These are phyloP conservation scores for Microchirus variegatus DNA, from an alignment of 2,797 vertebrate genomes.

Conservation along the genomic window DNA sequence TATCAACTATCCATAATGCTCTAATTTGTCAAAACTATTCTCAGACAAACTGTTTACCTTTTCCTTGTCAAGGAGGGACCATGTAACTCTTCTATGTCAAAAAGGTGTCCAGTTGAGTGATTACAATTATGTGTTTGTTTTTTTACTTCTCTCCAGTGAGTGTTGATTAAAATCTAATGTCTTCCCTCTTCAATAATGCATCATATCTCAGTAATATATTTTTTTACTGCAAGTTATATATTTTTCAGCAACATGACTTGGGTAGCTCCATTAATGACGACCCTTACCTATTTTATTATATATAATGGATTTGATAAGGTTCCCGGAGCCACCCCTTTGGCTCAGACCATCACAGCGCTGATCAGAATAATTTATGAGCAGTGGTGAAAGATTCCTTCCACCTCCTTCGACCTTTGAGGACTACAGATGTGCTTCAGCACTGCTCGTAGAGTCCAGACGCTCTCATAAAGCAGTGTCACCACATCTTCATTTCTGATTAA, in stretches of 20 bases:
- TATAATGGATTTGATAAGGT: slow-evolving; percentile 61
- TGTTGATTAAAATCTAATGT: slow-evolving; percentile 54
- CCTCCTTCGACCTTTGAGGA: slow-evolving; percentile 56
- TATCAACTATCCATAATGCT: slow-evolving; percentile 25
- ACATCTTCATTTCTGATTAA: slow-evolving; percentile 66
- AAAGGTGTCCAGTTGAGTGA: slow-evolving; percentile 23
- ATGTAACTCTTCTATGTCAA: slow-evolving; percentile 30
- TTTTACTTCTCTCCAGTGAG: slow-evolving; percentile 11
- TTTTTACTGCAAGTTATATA: slow-evolving; percentile 11
- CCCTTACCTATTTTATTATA: slow-evolving; percentile 51
- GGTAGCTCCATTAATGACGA: slow-evolving; percentile 39
- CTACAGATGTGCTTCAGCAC: slow-evolving; percentile 48
- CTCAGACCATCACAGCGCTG: slow-evolving; percentile 48
- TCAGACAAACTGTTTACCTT: slow-evolving; percentile 37
- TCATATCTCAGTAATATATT: slow-evolving; percentile 25
- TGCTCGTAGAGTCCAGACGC: slow-evolving; percentile 42
- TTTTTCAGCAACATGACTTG: slow-evolving; percentile 45
- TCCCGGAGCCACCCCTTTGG: slow-evolving; percentile 37
- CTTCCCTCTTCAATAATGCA: slow-evolving; percentile 22
- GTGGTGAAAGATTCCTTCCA: slow-evolving; percentile 57
- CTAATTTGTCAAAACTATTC: slow-evolving; percentile 24
- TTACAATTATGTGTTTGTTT: slow-evolving; percentile 23
- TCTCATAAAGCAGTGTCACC: slow-evolving; percentile 62
- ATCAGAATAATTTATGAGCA: slow-evolving; percentile 72
- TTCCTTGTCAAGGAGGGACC: slow-evolving; percentile 18